Evolutionary conservation across 2,888 invertebrate genomes (phyloP).

Genomic region (Bedellia somnulentella): DNA sequence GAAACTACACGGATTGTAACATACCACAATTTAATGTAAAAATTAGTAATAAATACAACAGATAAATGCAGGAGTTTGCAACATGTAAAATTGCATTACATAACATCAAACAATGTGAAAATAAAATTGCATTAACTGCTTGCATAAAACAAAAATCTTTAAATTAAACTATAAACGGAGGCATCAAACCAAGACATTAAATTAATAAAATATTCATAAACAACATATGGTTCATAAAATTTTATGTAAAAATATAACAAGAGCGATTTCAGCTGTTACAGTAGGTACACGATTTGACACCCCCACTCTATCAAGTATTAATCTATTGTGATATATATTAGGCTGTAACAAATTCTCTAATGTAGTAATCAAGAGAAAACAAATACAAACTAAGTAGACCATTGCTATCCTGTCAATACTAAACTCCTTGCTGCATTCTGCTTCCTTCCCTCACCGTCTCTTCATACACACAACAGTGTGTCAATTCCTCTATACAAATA

Average conservation of each 20-base stretch:
- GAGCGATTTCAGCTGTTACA: constrained; percentile 35
- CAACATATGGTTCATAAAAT: constrained; percentile 56
- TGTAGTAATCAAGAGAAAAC: constrained; percentile 42
- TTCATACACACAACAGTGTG: no score
- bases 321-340: constrained; percentile 59
- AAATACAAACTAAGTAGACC: constrained; percentile 57
- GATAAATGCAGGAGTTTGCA: constrained; percentile 69
- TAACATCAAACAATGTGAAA: constrained; percentile 63
- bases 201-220: constrained; percentile 52
- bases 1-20: no score
- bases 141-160: constrained; percentile 58
- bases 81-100: constrained; percentile 62
- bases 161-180: constrained; percentile 58
- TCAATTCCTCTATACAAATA: no score
- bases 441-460: no score
- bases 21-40: constrained; percentile 74
- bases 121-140: constrained; percentile 59
- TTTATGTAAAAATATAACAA: constrained; percentile 54
- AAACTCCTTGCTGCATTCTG: no score
- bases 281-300: constrained; percentile 57
- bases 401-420: constrained; percentile 59
- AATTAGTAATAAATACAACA: constrained; percentile 71
- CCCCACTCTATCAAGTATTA: constrained; percentile 56
- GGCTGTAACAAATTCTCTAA: constrained; percentile 61
- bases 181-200: constrained; percentile 59